Evolutionary conservation across 2,888 invertebrate genomes (phyloP), one percentile per base, ranked within the genome.

Genomic region (Byasa hedistus): DNA sequence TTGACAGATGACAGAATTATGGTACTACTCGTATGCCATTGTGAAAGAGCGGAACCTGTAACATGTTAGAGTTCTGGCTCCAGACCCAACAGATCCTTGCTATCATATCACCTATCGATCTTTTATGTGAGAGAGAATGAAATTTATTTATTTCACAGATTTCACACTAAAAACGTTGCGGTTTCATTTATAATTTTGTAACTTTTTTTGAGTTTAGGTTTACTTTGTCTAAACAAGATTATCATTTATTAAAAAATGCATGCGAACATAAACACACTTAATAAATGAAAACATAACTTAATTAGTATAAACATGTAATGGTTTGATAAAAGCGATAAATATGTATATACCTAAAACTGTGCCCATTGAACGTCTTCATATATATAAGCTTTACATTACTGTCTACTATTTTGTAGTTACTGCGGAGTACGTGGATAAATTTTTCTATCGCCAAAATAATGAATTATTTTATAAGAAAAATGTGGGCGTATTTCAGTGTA

Each of bases 241-340:
- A 48, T n/a, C 17, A 48, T 48, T 48, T 48, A 4, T 15, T 10
- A 48, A 48, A 17, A 48, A 19, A 48, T 48, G n/a, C 48, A 48
- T 48, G 58, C 17, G 52, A 21, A 61, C 54, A 23, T 15, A 52
- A 32, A n/a, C 59, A n/a, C 52, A 64, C 52, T 58, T 58, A 54
- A 59, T 23, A 8, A 64, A 32, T 57, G 32, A 23, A 55, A 57
- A 55, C 36, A 55, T 55, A 36, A 61, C 17, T 23, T 61, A 22
- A 61, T 61, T 39, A 61, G 54, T 48, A n/a, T 19, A 22, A 15
- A 24, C 51, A 27, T 17, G 52, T 57, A 65, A 21, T 22, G 10
- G 1, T 39, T 32, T 51, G 61, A 65, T 51, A 64, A 59, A 27
- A 21, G 21, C 15, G 59, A 64, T 64, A 64, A 64, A 19, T n/a